Conservation (phyloP, 2,888 invertebrate genomes). For the Aphodius granarius region DNA sequence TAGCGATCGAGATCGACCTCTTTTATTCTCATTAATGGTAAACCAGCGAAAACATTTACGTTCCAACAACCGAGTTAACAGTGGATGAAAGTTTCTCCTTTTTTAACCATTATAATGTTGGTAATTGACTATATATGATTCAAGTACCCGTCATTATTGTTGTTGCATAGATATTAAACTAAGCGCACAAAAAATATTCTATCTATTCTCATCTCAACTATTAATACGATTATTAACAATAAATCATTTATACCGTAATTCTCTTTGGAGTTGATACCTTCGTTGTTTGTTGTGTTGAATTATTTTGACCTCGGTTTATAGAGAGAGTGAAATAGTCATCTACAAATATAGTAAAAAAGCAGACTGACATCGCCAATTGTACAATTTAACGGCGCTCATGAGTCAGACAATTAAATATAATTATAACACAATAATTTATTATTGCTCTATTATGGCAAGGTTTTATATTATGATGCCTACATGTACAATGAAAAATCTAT, state of each 20-base stretch:
- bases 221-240: not conserved
- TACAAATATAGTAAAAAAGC: not conserved
- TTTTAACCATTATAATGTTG: not conserved
- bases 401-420: not conserved
- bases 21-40: not conserved
- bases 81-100: not conserved
- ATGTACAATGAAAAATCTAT: no score
- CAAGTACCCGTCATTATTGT: not conserved
- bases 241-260: not conserved
- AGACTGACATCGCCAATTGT: not conserved
- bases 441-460: not conserved
- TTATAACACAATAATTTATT: not conserved
- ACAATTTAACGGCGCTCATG: not conserved
- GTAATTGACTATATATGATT: not conserved
- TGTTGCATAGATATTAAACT: no score
- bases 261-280: not conserved
- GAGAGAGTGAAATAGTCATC: not conserved
- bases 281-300: not conserved
- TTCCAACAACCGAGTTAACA: not conserved
- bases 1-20: not conserved
- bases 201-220: not conserved
- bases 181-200: not conserved
- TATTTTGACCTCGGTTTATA: not conserved
- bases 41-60: not conserved
- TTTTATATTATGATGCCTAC: no score